A percentile compares a stretch with the other conserved stretches of the same genome.
phyloP scores from a whole-genome alignment of 2,797 vertebrate species.

The Naso thynnoides region DNA sequence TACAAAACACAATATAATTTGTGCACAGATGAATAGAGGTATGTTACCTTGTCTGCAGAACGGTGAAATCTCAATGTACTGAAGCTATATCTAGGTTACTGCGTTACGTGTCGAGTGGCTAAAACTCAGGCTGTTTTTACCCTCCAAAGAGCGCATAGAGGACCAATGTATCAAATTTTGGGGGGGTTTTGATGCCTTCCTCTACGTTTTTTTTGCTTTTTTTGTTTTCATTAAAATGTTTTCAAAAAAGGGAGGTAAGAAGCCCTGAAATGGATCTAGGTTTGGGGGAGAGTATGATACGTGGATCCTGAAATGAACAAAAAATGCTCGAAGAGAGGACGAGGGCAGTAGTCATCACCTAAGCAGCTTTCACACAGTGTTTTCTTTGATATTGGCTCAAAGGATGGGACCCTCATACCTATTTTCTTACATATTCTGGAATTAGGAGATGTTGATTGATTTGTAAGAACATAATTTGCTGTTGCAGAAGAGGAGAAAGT shows the following conservation, averaged over 20 bases:
- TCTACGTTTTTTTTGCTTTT: no score
- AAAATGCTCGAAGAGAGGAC: no score
- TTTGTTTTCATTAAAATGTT: no score
- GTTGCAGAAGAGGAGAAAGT: slow-evolving; percentile 39
- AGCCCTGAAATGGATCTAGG: no score
- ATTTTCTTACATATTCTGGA: slow-evolving; percentile 49
- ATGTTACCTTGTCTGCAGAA: slow-evolving; percentile 11
- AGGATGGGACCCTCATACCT: slow-evolving; percentile 38
- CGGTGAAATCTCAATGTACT: slow-evolving; percentile 16
- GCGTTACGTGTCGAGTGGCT: slow-evolving; percentile 58
- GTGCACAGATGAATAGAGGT: not conserved
- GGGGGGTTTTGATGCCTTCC: no score
- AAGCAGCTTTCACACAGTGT: slow-evolving; percentile 39
- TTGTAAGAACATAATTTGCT: slow-evolving; percentile 61
- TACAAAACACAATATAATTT: not conserved
- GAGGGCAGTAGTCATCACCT: slow-evolving; percentile 43
- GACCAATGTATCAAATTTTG: no score
- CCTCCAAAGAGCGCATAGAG: no score
- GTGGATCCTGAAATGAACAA: no score
- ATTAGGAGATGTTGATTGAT: slow-evolving; percentile 74
- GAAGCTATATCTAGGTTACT: slow-evolving; percentile 56
- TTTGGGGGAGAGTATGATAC: no score
- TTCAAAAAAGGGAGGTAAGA: no score
- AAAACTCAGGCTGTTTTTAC: slow-evolving; percentile 54
- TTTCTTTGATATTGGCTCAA: slow-evolving; percentile 59